Base-by-base conservation (phyloP, 2,113 vertebrate genomes). In the Gobius niger region DNA sequence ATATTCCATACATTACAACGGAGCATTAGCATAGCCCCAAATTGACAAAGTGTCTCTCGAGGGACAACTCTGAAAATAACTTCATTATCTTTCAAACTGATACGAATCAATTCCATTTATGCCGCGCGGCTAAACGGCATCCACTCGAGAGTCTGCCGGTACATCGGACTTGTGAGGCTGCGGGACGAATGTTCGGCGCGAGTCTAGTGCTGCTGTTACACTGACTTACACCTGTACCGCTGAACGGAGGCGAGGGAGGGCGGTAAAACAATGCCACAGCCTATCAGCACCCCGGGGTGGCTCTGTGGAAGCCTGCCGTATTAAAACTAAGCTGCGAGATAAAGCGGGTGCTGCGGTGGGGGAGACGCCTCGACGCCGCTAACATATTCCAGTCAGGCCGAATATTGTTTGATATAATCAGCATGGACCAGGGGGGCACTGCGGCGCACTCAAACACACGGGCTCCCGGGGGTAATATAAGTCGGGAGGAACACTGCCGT, bases 321-420 rank as follows among this genome's bases (percentile, higher is more conserved):
- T 90, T 88, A 88, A 34, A 90, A 88, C 81, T 83, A 81, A 90
- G 84, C 82, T 75, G 77, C 69, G 80, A 85, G 87, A 89, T 88
- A 88, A 91, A 83, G 80, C 64, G 16, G 76, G 78, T 41, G 79
- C 77, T 85, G 73, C 42, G 70, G 69, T 70, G 64, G 76, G 47
- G 74, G 54, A 60, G 67, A 63, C 51, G 76, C n/a, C 42, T 68
- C 59, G 71, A 5, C 60, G 72, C 81, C 81, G 72, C 80, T 89
- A 85, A 85, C 78, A 80, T 71, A 91, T 90, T 91, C 88, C 69
- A 70, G 73, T 83, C 81, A 3, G 66, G 86, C 67, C 76, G 77
- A 87, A 89, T 81, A 85, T 88, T 87, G 89, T 87, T 90, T 90
- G 81, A 82, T 84, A 85, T 86, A 86, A 90, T 90, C 87, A 83